A percentile compares a stretch with the other conserved stretches of the same genome.
Conservation (phyloP, 1,140 invertebrate genomes). For the Acyrthosiphon pisum region DNA sequence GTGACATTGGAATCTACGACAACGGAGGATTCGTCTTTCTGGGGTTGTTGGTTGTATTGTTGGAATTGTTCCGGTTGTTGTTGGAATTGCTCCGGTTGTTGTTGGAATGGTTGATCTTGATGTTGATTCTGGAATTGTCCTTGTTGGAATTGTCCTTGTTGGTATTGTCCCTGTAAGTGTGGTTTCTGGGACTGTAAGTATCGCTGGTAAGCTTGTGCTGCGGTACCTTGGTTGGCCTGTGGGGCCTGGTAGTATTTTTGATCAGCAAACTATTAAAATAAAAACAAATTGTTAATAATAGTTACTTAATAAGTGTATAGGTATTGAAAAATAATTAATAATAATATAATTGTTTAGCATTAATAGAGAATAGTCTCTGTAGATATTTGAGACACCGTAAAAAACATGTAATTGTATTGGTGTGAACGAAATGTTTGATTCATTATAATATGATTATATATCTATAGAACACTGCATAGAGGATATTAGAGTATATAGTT, state of each 20-base stretch:
- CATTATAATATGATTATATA: not conserved
- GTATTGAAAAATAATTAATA: not conserved
- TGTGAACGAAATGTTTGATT: not conserved
- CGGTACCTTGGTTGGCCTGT: constrained; percentile 1
- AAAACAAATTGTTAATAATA: not conserved
- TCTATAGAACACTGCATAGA: not conserved
- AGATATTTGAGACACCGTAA: not conserved
- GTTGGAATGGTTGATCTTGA: not conserved
- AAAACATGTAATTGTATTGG: not conserved
- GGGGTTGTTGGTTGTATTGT: constrained; percentile 47
- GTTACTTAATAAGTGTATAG: not conserved
- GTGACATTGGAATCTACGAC: constrained; percentile 2
- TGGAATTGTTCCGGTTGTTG: constrained; percentile 38
- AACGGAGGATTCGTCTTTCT: constrained; percentile 38
- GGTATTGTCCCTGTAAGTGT: not conserved
- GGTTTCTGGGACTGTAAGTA: constrained; percentile 37
- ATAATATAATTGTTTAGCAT: not conserved
- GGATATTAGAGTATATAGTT: not conserved
- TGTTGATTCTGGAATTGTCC: constrained; percentile 46
- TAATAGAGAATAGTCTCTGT: not conserved
- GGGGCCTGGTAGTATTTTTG: constrained; percentile 22
- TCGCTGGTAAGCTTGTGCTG: constrained; percentile 30
- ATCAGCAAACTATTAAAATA: constrained; percentile 11
- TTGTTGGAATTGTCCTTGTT: constrained; percentile 42
- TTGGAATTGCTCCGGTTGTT: constrained; percentile 25